Base-by-base conservation (phyloP, 2,797 vertebrate species). In the Threskiornis aethiopicus region DNA sequence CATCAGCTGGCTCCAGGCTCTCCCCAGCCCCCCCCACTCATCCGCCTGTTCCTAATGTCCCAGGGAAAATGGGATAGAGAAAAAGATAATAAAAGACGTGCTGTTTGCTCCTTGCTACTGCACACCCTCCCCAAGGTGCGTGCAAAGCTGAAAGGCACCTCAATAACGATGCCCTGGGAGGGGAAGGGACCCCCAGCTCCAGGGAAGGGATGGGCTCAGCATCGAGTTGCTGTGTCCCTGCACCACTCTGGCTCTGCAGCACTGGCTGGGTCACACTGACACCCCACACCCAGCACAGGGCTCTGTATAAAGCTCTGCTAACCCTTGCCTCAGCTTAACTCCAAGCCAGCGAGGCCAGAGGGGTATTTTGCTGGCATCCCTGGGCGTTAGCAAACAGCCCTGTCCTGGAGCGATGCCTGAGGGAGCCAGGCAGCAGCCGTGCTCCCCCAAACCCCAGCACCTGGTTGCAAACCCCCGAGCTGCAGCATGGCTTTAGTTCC, bases 131-230 rank as follows among this genome's bases (percentile, higher is more conserved):
- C 37, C 75, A 22, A 10, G 29, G 10, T 1, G 25, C 0, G 10
- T 20, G 28, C 41, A 9, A 39, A 29, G 73, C 67, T 35, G 18
- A 39, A 58, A 46, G 13, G 35, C 44, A 17, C 37, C 75, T 64
- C 10, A 0, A 4, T 19, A 24, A 9, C 0, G 8, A 13, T 10
- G n/a, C n/a, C 37, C 24, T 6, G 25, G 58, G 57, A 51, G 26
- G 61, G 42, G 28, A 62, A 31, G 44, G 37, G 37, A 57, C 57
- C 33, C 67, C 61, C 55, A 22, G 47, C 26, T 21, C 82, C 11
- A 8, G 20, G 14, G 26, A 28, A 24, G 13, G 11, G 39, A 64
- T 0, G 3, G 37, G 37, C n/a, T 58, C 73, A 58, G 49, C 29
- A 10, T 11, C 0, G 2, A 4, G 7, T 44, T 10, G 1, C 62